Base-by-base conservation (phyloP, 2,888 invertebrate genomes). In the Poecilus cupreus region DNA sequence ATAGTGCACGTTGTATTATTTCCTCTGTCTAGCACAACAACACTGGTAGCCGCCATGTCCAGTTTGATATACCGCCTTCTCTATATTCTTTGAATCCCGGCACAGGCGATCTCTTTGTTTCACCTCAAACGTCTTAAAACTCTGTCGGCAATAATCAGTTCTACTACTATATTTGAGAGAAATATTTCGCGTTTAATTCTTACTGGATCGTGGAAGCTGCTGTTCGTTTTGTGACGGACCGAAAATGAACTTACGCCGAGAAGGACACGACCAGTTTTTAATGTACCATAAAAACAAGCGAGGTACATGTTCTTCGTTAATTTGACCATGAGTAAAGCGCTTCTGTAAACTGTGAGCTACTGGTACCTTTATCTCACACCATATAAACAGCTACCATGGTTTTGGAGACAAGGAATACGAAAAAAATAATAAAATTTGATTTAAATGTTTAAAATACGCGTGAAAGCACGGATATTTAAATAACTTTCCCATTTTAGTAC, bases 1-100 rank as follows among this genome's bases (percentile, higher is more conserved):
- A 98, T 96, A 88, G 97, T 97, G 91, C 97, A 97, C 89, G 97
- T 97, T 90, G 97, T 97, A 92, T 97, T 97, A 92, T 97, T 97
- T 90, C 97, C 97, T 90, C 97, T 94, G 91, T 97, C 97, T 89
- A 96, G 93, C 88, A 97, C 96, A 90, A 97, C 97, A 91, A 97
- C 97, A 93, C 96, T 96, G 89, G 97, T 96, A 92, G 94, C 94
- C 88, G 96, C 96, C 93, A 89, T 89, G 84, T 85, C 85, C 82
- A 83, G 82, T 83, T 82, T 82, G 82, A 80, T 82, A 84, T 85
- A 85, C 87, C 86, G 86, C 93, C 92, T 92, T 92, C 92, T 92
- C 89, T 89, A 89, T 90, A 91, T 91, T 57, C 81, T 81, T 80
- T 80, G 82, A 84, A 83, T 83, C 64, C 64, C 64, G 64, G 64